Percentiles rank a stretch among this genome's conserved stretches.
Evolutionary conservation across 2,113 vertebrate species (phyloP).

Genomic region (Halcyon senegalensis): DNA sequence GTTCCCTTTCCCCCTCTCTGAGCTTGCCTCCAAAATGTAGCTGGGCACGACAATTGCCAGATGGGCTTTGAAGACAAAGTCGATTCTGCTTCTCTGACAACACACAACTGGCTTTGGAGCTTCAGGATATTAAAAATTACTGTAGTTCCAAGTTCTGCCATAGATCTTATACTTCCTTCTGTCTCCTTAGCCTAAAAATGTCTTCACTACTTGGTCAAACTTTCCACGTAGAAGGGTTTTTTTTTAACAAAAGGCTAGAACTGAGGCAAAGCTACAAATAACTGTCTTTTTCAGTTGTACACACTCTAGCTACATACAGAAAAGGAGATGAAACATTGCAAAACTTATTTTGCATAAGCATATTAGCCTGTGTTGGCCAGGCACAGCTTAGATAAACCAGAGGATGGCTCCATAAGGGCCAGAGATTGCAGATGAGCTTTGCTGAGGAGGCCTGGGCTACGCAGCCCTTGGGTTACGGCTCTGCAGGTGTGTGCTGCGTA

Average conservation of each 20-base stretch:
- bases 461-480: background rate
- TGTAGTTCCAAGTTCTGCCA: background rate
- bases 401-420: rapidly evolving
- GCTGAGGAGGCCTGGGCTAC: background rate
- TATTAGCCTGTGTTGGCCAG: background rate
- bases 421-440: background rate
- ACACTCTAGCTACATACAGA: background rate
- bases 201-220: background rate
- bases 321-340: background rate
- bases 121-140: background rate
- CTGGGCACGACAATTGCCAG: background rate
- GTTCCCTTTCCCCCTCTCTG: background rate
- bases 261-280: background rate
- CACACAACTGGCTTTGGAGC: background rate
- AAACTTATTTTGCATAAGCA: background rate
- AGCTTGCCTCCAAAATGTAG: background rate
- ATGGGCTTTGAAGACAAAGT: background rate
- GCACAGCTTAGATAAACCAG: background rate
- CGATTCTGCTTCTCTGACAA: background rate
- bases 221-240: rapidly evolving
- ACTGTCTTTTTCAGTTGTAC: background rate
- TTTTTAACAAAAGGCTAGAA: background rate
- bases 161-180: background rate
- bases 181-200: background rate
- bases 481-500: background rate